Evolutionary conservation across 2,113 vertebrate species (phyloP), one percentile per base, ranked within the genome.

Genomic region (Naja naja): DNA sequence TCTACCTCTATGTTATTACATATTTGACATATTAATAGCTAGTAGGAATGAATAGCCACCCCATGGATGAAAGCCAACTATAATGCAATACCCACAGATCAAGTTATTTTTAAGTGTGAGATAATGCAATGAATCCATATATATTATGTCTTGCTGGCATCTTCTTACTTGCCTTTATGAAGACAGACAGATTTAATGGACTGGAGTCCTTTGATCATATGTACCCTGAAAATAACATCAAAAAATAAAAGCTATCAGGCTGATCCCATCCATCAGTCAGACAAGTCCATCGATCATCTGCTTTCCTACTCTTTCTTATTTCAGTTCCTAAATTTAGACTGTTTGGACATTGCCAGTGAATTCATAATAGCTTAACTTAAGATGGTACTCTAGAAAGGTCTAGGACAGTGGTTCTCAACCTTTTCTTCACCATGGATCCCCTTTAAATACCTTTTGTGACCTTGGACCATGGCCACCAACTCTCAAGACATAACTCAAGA

Each of bases 261-360:
- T 93, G 93, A 93, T 96, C 92, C 94, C 95, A 96, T 96, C 94
- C 90, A 90, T 96, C 96, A 97, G 95, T 95, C 85, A 94, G 97
- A 97, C 90, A 96, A 95, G 90, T 49, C 45, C 94, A 97, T 97
- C 96, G 95, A 93, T 98, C 96, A 97, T 23, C 58, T 88, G 91
- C 94, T 96, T 87, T 95, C 95, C 81, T 18, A n/a, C 20, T 89
- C 64, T 92, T 56, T 94, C 93, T 85, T 92, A 55, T 86, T 74
- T 87, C 27, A 8, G 10, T 95, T 94, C 88, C 92, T 95, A 96
- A 95, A 34, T 91, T 96, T 93, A 85, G 95, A 54, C 88, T 95
- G 90, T 89, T 91, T 92, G 12, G 94, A 64, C n/a, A 95, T 92
- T 25, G 93, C 10, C 60, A 85, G 12, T 92, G 64, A 86, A 94